A percentile compares a stretch with the other conserved stretches of the same genome.
These are phyloP conservation scores for Sarcophaga caerulescens DNA, from an alignment of 2,888 invertebrate genomes.

Conservation along the genomic window DNA sequence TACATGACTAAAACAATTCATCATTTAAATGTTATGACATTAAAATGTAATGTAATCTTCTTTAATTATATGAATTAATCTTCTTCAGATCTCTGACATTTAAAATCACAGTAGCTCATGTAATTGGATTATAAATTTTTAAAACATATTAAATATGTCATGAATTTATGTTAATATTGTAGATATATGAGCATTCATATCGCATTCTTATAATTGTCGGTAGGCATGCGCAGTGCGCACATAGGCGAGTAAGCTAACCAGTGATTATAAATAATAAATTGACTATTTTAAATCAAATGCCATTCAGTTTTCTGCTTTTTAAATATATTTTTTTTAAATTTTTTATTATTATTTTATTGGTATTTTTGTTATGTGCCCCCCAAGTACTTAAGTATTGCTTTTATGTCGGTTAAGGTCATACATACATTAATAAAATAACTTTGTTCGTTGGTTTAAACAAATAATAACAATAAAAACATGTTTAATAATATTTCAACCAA, in stretches of 20 bases:
- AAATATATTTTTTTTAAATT: neutral
- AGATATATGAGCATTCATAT: neutral
- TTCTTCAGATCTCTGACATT: conserved; percentile 13
- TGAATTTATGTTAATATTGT: conserved; percentile 24
- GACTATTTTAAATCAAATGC: conserved; percentile 58
- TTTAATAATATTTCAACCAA: no score
- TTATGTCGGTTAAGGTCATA: conserved; percentile 66
- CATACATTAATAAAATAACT: conserved; percentile 35
- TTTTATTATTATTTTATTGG: conserved; percentile 15
- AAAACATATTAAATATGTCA: conserved; percentile 21
- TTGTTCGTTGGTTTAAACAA: conserved; percentile 36
- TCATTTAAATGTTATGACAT: no score
- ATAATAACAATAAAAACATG: neutral
- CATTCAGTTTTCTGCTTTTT: conserved; percentile 30
- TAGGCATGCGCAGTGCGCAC: neutral
- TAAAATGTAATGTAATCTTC: no score
- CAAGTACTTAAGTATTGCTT: conserved; percentile 22
- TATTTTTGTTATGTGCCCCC: conserved; percentile 32
- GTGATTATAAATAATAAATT: conserved; percentile 20
- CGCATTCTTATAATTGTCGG: conserved; percentile 4
- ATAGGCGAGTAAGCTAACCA: conserved; percentile 14
- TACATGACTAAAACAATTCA: no score
- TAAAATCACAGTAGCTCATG: neutral
- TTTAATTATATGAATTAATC: conserved; percentile 1
- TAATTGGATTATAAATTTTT: no score